Evolutionary conservation across 2,888 invertebrate genomes (phyloP), one percentile per base, ranked within the genome.

Genomic region (Spilarctia lutea): DNA sequence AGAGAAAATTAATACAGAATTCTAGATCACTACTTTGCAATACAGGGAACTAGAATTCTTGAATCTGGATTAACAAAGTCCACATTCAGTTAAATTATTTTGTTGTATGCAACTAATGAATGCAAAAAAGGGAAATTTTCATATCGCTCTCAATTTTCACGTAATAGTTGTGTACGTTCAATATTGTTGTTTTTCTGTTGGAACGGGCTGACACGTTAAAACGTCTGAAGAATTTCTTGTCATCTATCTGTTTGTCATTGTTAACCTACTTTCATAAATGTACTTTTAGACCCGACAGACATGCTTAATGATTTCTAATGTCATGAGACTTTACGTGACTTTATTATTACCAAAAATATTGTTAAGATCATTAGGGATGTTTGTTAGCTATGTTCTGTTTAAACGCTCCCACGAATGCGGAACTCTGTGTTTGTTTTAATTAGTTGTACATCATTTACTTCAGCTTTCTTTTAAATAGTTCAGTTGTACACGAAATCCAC

Each of bases 241-340:
- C 86, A 80, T 86, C 88, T 88, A 91, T 86, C 88, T 88, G 91
- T 91, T 91, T 89, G 88, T 91, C 91, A 89, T 89, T 87, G 89
- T 87, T 90, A 88, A 88, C 92, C 92, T 79, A 91, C 88, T 90
- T 92, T 89, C 85, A 77, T 84, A 79, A 81, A 78, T 85, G 85
- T 88, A 81, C 85, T 84, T 85, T 87, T 83, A 81, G 84, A 84
- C 77, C 81, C 76, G 74, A 70, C 83, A 83, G 88, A 85, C 87
- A 87, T 88, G 87, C 85, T 85, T 91, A 91, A 92, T 91, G 90
- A 88, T 90, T 83, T 80, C 75, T 83, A 84, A 87, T 88, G 84
- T 83, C 87, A 84, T 86, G 87, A 87, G 86, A 87, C 82, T 87
- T 85, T 85, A 87, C 89, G 87, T 89, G 88, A 87, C 86, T 88